Evolutionary conservation across 2,797 vertebrate genomes (phyloP).

Genomic region (Mus spretus): DNA sequence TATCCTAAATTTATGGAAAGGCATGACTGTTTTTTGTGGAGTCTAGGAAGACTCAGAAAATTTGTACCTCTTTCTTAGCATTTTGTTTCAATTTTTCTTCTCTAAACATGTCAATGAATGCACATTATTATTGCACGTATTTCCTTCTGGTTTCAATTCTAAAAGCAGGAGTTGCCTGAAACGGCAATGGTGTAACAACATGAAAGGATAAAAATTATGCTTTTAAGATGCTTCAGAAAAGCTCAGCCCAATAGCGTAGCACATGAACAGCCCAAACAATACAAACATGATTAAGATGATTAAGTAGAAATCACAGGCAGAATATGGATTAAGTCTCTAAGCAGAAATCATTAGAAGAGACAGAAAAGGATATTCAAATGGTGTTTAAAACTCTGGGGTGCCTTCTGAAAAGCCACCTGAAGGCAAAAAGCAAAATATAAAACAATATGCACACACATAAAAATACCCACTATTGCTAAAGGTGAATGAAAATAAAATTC

Average conservation of each 20-base stretch:
- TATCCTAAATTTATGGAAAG: neutral
- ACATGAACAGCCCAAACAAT: neutral
- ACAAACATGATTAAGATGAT: neutral
- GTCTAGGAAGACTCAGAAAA: neutral
- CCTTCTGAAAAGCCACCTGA: neutral
- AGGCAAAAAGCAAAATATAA: neutral
- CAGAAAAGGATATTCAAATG: neutral
- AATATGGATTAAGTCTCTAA: neutral
- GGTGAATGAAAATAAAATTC: neutral
- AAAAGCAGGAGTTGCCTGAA: slow-evolving; percentile 59
- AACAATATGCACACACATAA: neutral
- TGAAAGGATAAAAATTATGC: neutral
- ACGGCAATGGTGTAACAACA: neutral
- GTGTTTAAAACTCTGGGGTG: neutral
- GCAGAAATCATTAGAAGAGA: neutral
- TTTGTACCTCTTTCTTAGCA: neutral
- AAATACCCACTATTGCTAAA: neutral
- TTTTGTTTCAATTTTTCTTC: slow-evolving; percentile 49
- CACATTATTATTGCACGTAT: neutral
- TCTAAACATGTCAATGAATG: neutral
- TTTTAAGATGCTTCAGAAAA: slow-evolving; percentile 29
- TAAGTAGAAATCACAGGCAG: neutral
- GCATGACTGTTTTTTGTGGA: neutral
- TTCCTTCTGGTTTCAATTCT: slow-evolving; percentile 25
- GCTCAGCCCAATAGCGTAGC: neutral